Conservation (phyloP, 2,113 vertebrate species). For the Tachysurus vachellii region DNA sequence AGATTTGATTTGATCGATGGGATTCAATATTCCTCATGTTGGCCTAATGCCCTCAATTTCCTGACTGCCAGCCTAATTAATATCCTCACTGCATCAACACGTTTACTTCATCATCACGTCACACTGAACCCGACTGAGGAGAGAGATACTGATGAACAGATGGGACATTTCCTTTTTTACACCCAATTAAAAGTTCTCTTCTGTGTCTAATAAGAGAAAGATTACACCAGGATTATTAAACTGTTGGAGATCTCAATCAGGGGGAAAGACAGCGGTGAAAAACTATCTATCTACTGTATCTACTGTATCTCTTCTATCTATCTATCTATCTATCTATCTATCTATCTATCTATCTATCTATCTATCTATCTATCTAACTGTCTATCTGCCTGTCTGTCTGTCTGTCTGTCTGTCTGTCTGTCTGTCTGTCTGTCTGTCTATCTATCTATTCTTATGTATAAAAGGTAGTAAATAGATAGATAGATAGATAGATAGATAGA, state of each 20-base stretch:
- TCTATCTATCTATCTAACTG: too few species aligned
- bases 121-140: neutral
- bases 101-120: slow-evolving; percentile 19
- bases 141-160: slow-evolving; percentile 3
- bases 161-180: slow-evolving; percentile 20
- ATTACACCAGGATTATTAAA: neutral
- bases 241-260: neutral
- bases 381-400: too few species aligned
- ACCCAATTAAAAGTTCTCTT: slow-evolving; percentile 26
- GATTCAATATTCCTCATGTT: slow-evolving; percentile 17
- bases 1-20: slow-evolving; percentile 24
- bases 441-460: too few species aligned
- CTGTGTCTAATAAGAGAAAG: neutral
- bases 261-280: neutral
- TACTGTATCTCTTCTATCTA: too few species aligned
- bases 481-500: too few species aligned
- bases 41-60: slow-evolving; percentile 44
- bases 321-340: too few species aligned
- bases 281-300: too few species aligned
- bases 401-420: too few species aligned
- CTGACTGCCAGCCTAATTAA: slow-evolving; percentile 33
- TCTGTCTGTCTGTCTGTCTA: too few species aligned
- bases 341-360: too few species aligned
- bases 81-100: slow-evolving; percentile 21
- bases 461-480: too few species aligned